Conservation (phyloP, 2,888 invertebrate species). For the Sinhomidia bicolor region DNA sequence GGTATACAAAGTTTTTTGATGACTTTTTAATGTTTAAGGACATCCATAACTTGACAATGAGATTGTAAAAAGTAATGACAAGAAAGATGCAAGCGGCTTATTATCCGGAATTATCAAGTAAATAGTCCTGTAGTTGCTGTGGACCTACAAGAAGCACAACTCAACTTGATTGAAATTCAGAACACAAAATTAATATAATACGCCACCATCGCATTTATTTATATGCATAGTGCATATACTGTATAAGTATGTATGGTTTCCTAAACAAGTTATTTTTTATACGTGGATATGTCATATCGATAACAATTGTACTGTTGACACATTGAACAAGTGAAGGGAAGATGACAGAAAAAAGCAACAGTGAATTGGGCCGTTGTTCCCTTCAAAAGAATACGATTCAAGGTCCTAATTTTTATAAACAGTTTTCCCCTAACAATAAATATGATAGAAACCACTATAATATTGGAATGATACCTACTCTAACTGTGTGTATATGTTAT, state of each 20-base stretch:
- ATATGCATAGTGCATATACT: neutral
- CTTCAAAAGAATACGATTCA: conserved; percentile 57
- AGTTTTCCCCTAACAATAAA: neutral
- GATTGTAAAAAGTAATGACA: neutral
- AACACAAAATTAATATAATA: neutral
- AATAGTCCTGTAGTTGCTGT: conserved; percentile 33
- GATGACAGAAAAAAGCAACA: conserved; percentile 56
- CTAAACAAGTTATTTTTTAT: neutral
- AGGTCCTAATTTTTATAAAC: conserved; percentile 52
- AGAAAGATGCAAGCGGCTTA: neutral
- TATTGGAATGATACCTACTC: neutral
- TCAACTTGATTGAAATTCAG: conserved; percentile 35
- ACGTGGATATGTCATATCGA: neutral
- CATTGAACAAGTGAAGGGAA: conserved; percentile 65
- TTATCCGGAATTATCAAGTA: conserved; percentile 24
- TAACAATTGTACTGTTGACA: conserved; percentile 48
- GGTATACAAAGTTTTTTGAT: neutral
- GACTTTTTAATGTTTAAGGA: conserved; percentile 48
- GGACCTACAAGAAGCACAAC: neutral
- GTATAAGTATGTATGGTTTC: neutral
- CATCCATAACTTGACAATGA: conserved; percentile 44
- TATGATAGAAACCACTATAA: conserved; percentile 11
- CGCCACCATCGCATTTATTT: neutral
- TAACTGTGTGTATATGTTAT: too few species aligned
- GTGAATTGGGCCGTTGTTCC: conserved; percentile 43